Evolutionary conservation across 2,113 vertebrate genomes (phyloP), one percentile per base, ranked within the genome.

Genomic region (Rutilus rutilus): DNA sequence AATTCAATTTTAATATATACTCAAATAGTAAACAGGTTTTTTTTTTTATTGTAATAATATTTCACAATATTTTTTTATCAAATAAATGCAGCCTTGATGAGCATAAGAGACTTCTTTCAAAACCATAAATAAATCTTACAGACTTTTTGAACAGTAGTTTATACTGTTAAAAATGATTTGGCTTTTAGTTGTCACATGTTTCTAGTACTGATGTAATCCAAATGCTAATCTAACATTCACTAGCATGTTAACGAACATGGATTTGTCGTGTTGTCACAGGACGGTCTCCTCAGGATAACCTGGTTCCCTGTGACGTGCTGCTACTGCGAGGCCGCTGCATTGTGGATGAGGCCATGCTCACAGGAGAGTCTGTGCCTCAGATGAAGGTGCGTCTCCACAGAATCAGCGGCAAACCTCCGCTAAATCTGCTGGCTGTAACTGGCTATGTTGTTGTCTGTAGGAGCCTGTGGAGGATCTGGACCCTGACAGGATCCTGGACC

Each of bases 291-390:
- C 97, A 97, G 33, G 97, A 99, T 54, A 98, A 98, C 88, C 89
- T 99, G 62, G 98, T 99, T 19, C 98, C 98, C 0, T 99, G 98
- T 2, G 98, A 99, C 0, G 96, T 99, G 64, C 93, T 99, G 67
- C 94, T 99, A 30, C 92, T 99, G 0, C 92, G 97, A 0, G 98
- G 98, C 1, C 95, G 97, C 73, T 99, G 97, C 83, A 98, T 99
- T 0, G 97, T 99, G 54, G 97, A 99, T 0, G 98, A 99, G 90
- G 97, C 98, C 0, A 99, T 99, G 98, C 94, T 99, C 85, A 99
- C 98, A 0, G 98, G 98, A 67, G 98, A 99, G 88, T 99, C 98
- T 0, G 97, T 99, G 27, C 98, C 97, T 0, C 97, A 99, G 89
- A 99, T 99, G 98, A 99, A 99, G 96, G 98, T 95, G 76, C 36